phyloP scores from a whole-genome alignment of 23 tunicate genomes.

The Trididemnum clinides region DNA sequence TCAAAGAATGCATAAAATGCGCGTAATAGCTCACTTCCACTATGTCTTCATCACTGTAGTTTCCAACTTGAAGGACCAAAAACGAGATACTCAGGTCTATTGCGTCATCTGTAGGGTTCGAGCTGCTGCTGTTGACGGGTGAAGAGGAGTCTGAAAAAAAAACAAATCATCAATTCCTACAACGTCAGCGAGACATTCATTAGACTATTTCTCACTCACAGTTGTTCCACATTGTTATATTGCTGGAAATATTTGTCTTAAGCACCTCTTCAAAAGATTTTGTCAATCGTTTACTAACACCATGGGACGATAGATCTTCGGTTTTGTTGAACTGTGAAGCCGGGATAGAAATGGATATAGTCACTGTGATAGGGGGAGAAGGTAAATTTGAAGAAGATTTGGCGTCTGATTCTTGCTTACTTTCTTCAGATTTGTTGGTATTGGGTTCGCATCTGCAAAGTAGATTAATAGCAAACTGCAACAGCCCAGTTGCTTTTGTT shows the following conservation, averaged over 20 bases:
- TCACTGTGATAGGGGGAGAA: background rate
- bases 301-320: background rate
- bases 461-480: no score
- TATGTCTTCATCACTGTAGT: conserved; percentile 48
- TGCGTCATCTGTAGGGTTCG: background rate
- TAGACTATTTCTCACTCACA: background rate
- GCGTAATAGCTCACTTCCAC: conserved; percentile 43
- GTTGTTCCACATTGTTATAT: background rate
- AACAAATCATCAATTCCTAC: background rate
- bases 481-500: no score
- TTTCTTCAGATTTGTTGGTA: no score
- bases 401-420: no score
- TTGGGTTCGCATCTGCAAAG: no score
- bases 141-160: background rate
- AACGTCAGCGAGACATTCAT: background rate
- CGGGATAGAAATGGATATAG: conserved; percentile 6
- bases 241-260: background rate
- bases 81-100: conserved; percentile 26
- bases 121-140: background rate
- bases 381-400: background rate
- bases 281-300: background rate
- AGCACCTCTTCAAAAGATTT: conserved; percentile 23
- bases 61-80: conserved; percentile 2
- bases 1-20: no score
- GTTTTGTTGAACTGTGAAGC: background rate